Evolutionary conservation across 2,888 invertebrate genomes (phyloP).

Genomic region (Gasteruption jaculator): DNA sequence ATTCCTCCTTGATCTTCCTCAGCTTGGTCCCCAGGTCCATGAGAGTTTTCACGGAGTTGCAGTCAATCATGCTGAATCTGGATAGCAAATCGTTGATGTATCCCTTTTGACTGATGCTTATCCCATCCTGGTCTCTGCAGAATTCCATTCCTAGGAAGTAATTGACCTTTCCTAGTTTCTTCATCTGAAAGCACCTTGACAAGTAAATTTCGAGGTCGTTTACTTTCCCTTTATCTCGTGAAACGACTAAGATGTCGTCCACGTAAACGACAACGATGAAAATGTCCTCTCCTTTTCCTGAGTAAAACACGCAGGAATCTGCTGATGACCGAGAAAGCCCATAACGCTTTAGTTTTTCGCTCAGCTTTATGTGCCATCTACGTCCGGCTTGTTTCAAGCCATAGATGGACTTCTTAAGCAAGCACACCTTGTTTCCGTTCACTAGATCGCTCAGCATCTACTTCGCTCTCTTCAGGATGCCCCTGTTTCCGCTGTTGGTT

Average conservation of each 20-base stretch:
- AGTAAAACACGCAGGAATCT: constrained; percentile 14
- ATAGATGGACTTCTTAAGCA: constrained; percentile 14
- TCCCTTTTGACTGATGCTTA: constrained; percentile 18
- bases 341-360: constrained; percentile 2
- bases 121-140: background rate
- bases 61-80: constrained; percentile 28
- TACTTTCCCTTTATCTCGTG: constrained; percentile 4
- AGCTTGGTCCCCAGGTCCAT: constrained; percentile 17
- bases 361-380: constrained; percentile 10
- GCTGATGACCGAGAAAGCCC: background rate
- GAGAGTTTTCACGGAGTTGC: constrained; percentile 29
- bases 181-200: constrained; percentile 18
- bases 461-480: constrained; percentile 1
- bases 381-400: constrained; percentile 16
- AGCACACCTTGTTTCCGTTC: constrained; percentile 15
- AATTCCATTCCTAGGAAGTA: constrained; percentile 30
- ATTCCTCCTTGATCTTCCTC: background rate
- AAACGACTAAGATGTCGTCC: constrained; percentile 14
- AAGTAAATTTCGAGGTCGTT: constrained; percentile 9
- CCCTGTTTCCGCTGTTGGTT: constrained; percentile 5
- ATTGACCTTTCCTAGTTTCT: constrained; percentile 20
- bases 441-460: constrained; percentile 8
- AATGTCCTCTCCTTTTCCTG: constrained; percentile 11
- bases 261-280: constrained; percentile 22
- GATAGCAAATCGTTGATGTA: constrained; percentile 27